A percentile compares a stretch with the other conserved stretches of the same genome.
These are phyloP conservation scores for Discoglossus pictus DNA, from an alignment of 2,797 vertebrate species.

Conservation along the genomic window DNA sequence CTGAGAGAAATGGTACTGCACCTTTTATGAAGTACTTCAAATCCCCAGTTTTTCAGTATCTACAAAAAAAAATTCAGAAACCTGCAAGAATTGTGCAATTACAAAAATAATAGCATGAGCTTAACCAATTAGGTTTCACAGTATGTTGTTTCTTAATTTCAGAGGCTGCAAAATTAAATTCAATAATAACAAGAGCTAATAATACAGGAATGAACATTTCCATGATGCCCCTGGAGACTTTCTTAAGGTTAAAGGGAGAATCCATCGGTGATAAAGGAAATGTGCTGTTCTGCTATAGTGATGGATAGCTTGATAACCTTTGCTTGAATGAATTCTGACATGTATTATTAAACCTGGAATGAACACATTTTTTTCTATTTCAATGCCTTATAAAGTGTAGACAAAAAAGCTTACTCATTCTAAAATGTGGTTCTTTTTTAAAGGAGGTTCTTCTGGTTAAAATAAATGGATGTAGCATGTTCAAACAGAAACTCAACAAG, in stretches of 20 bases:
- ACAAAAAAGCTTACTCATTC: conserved; percentile 10
- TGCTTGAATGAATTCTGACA: conserved; percentile 39
- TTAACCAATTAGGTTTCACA: conserved; percentile 17
- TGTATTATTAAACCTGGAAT: conserved; percentile 36
- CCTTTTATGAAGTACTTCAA: too few species aligned
- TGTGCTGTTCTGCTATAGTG: conserved; percentile 33
- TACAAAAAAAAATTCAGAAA: too few species aligned
- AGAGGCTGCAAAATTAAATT: conserved; percentile 11
- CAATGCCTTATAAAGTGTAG: conserved; percentile 23
- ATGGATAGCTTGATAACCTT: conserved; percentile 44
- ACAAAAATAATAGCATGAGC: too few species aligned
- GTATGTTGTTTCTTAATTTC: conserved; percentile 10
- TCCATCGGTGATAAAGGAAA: conserved; percentile 31
- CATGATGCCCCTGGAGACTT: conserved; percentile 28
- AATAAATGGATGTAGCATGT: conserved; percentile 7
- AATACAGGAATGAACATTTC: conserved; percentile 40
- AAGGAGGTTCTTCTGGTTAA: conserved; percentile 14
- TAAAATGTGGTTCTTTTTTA: background rate
- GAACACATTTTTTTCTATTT: conserved; percentile 31
- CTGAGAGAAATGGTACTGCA: too few species aligned
- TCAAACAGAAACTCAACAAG: conserved; percentile 12
- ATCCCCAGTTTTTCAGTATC: too few species aligned
- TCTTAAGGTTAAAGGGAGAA: conserved; percentile 49
- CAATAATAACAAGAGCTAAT: conserved; percentile 38
- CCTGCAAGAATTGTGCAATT: background rate